These are phyloP conservation scores for Sminthurides aquaticus DNA, from an alignment of 2,888 invertebrate genomes.

Conservation along the genomic window DNA sequence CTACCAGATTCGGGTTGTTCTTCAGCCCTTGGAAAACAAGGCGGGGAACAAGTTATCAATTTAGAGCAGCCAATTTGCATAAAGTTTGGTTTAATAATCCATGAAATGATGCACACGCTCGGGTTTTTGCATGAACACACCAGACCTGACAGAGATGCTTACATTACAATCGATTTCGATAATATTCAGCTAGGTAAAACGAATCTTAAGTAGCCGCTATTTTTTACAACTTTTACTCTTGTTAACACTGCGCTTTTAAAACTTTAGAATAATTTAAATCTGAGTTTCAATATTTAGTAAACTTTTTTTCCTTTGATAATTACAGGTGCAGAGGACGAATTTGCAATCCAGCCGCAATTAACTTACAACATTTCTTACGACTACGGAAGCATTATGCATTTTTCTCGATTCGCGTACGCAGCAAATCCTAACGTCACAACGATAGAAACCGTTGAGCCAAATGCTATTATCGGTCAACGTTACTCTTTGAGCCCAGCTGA, in stretches of 20 bases:
- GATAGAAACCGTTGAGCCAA: constrained; percentile 3
- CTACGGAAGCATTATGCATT: constrained; percentile 15
- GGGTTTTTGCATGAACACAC: constrained; percentile 10
- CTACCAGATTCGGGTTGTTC: constrained; percentile 20
- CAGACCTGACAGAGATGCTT: background rate
- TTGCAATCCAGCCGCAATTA: background rate
- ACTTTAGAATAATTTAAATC: too few relatives aligned
- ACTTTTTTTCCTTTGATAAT: too few relatives aligned
- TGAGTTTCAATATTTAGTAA: too few relatives aligned
- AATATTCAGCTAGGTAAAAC: background rate
- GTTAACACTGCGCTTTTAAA: too few relatives aligned
- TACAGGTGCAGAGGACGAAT: background rate
- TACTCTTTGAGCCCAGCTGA: background rate
- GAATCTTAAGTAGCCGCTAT: background rate
- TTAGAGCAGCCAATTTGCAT: constrained; percentile 12
- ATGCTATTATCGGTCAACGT: constrained; percentile 8
- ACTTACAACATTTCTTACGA: background rate
- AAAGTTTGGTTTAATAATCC: constrained; percentile 1
- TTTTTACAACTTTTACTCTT: background rate
- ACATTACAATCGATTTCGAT: background rate
- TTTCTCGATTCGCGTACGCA: constrained; percentile 2
- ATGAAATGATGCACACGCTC: constrained; percentile 9
- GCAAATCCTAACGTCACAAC: constrained; percentile 1
- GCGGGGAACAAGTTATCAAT: constrained; percentile 24
- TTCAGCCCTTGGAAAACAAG: constrained; percentile 23